These are phyloP conservation scores for Dioctria rufipes DNA, from an alignment of 2,888 invertebrate genomes.

Conservation along the genomic window DNA sequence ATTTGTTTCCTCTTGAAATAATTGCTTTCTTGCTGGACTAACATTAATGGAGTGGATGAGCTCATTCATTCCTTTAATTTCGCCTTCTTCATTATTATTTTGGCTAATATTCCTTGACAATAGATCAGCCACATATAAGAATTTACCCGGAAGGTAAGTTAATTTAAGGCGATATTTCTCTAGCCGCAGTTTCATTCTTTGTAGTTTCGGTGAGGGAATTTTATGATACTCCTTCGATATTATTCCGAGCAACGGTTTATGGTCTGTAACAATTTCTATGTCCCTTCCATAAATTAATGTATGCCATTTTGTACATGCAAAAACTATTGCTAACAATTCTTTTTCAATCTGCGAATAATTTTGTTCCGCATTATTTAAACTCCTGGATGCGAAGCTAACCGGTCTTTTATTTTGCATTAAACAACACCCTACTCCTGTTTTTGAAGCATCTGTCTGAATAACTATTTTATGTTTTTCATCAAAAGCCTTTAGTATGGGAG, in stretches of 20 bases:
- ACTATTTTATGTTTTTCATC: too few species aligned
- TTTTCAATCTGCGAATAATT: background rate
- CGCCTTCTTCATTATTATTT: conserved; percentile 53
- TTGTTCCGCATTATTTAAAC: too few species aligned
- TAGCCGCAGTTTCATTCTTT: conserved; percentile 60
- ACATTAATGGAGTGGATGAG: background rate
- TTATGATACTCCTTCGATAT: conserved; percentile 57
- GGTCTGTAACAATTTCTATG: conserved; percentile 55
- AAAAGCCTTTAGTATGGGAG: too few species aligned
- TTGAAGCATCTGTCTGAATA: too few species aligned
- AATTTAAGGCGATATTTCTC: conserved; percentile 60
- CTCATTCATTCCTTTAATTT: background rate
- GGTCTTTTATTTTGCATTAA: too few species aligned
- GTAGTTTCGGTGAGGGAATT: conserved; percentile 59
- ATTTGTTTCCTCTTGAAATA: conserved; percentile 45
- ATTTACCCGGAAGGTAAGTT: conserved; percentile 61
- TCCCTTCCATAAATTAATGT: conserved; percentile 60
- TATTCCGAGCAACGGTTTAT: conserved; percentile 55
- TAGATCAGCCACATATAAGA: conserved; percentile 58
- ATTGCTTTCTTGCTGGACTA: conserved; percentile 27
- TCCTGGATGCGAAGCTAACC: too few species aligned
- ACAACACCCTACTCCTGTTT: too few species aligned
- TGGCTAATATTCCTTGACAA: conserved; percentile 54
- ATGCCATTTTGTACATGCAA: conserved; percentile 60
- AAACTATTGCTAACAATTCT: conserved; percentile 57